These are phyloP conservation scores for Sebastes nivosus DNA, from an alignment of 2,797 vertebrate species.

Conservation along the genomic window DNA sequence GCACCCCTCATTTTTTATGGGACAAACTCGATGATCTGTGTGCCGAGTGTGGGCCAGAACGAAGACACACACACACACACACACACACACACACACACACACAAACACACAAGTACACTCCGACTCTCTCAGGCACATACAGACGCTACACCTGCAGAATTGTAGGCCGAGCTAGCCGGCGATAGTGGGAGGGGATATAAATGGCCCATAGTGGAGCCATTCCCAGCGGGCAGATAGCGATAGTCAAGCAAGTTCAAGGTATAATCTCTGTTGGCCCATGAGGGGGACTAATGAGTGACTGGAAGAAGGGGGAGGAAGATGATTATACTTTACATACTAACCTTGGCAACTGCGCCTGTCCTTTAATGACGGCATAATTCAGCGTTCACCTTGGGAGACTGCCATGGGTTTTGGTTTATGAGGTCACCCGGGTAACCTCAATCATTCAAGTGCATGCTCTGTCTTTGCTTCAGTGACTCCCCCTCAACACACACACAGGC, in stretches of 20 bases:
- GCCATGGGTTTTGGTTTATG: constrained; percentile 88
- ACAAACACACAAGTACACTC: constrained; percentile 8
- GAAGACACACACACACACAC: constrained; percentile 18
- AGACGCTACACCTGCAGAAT: constrained; percentile 68
- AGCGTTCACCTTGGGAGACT: constrained; percentile 88
- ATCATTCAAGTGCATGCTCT: constrained; percentile 87
- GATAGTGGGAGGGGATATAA: constrained; percentile 76
- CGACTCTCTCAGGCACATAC: constrained; percentile 32
- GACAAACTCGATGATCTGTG: constrained; percentile 75
- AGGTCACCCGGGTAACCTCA: constrained; percentile 86
- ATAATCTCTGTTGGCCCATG: constrained; percentile 81
- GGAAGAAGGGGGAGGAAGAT: constrained; percentile 79
- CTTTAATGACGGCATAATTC: constrained; percentile 90
- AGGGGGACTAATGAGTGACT: constrained; percentile 84
- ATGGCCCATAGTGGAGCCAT: constrained; percentile 76
- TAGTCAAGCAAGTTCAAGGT: constrained; percentile 84
- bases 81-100: background rate
- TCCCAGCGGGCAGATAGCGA: constrained; percentile 76
- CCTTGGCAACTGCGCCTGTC: constrained; percentile 87
- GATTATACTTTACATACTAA: constrained; percentile 90
- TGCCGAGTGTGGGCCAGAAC: constrained; percentile 43
- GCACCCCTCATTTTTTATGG: constrained; percentile 77
- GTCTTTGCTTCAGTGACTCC: constrained; percentile 84
- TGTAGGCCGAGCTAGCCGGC: constrained; percentile 45
- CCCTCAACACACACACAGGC: constrained; percentile 57